Evolutionary conservation across 1,140 invertebrate species (phyloP), one percentile per base, ranked within the genome.

Genomic region (Aphaenogaster ashmeadi): DNA sequence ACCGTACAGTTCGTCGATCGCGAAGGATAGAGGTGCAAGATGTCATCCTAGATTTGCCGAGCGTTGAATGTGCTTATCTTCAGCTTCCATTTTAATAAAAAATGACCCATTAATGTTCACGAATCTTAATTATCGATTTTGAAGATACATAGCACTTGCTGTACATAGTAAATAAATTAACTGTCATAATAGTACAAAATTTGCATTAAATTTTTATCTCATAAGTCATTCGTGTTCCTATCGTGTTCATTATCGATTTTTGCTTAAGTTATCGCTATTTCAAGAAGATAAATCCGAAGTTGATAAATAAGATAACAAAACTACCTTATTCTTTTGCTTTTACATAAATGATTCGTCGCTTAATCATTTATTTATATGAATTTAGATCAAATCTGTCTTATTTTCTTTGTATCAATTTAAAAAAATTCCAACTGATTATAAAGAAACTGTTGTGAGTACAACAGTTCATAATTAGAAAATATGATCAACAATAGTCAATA

Each of bases 41-140:
- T 69, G 52, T 44, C 79, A 83, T 72, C 38, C 18, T 52, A 41
- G 38, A 79, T 79, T 79, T 7, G 58, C 41, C 58, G 36, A 69
- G 9, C 15, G 15, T 44, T n/a, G 6, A 52, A 21, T n/a, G 33
- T 18, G 41, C 5, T n/a, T 15, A 33, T 47, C 21, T 56, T 33
- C 11, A 21, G 52, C 18, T 83, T 47, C 21, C 18, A 18, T n/a
- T 72, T 38, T n/a, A 33, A 71, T 18, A 8, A 44, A 44, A 2
- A 33, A 44, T 33, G 1, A 47, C 47, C 5, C 21, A 36, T 18
- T 15, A 64, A 64, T n/a, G 38, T 78, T 56, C 13, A 8, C 38
- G 15, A 60, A 44, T 44, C 56, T 27, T 21, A 41, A 72, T 38
- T 33, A 44, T 78, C 15, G 41, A 60, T 33, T 58, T 77, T 15